Evolutionary conservation across 2,113 vertebrate species (phyloP), one percentile per base, ranked within the genome.

Genomic region (Uropsilus gracilis): DNA sequence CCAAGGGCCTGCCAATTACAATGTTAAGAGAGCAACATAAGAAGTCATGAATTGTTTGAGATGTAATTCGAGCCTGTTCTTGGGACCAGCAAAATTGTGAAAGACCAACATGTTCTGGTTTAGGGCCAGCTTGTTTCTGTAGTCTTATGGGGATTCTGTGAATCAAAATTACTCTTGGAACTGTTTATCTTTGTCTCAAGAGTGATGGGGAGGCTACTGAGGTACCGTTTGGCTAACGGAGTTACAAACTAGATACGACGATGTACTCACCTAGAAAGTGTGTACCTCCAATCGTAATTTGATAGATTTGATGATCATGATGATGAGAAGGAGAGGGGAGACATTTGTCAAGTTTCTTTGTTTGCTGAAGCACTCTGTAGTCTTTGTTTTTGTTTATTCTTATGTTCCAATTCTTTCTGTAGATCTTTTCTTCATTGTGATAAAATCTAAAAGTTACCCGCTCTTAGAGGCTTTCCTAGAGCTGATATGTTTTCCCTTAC

Each of bases 21-120:
- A 88, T 96, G 86, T 97, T 96, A 96, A 95, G 96, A 94, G 76
- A 95, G 91, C 81, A 91, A 81, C 80, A 39, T 48, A 92, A 90
- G 90, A 96, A 96, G 86, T 63, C 77, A 71, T 12, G 77, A 87
- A 17, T 61, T 95, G 85, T 97, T 95, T 91, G 92, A 93, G 57
- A 93, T 96, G 93, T 96, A 96, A 97, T 80, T 48, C 50, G 94
- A 97, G 77, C 63, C 72, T 80, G 81, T 95, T 95, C 94, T 96
- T 91, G 91, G 90, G 90, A 93, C 81, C 78, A 91, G 73, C 8
- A 59, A 75, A 88, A 94, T 75, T 81, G 81, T 94, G 92, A 80
- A 93, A 96, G 91, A 89, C 89, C 92, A 95, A 76, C 63, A 63
- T 83, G 86, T 91, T 96, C 50, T 57, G 73, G 50, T 92, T 96